A percentile compares a stretch with the other conserved stretches of the same genome.
Conservation (phyloP, 1,140 invertebrate genomes). For the Drosophila melanica region DNA sequence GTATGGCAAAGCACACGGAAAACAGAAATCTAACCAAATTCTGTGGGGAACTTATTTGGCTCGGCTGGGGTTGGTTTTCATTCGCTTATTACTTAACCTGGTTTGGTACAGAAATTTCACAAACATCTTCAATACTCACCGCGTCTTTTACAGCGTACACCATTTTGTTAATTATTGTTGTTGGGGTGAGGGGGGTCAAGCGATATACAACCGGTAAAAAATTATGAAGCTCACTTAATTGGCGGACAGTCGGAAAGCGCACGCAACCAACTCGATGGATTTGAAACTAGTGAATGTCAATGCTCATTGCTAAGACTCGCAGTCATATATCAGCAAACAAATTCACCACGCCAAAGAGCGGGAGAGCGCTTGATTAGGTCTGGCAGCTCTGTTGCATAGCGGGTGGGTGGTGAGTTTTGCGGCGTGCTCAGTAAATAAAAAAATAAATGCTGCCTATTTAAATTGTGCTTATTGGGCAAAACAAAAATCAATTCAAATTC, state of each 20-base stretch:
- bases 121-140: constrained; percentile 53
- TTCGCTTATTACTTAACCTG: constrained; percentile 42
- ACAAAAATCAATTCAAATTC: too few species aligned
- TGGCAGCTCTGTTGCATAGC: background rate
- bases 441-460: too few species aligned
- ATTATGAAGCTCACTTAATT: constrained; percentile 67
- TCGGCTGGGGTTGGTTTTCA: constrained; percentile 16
- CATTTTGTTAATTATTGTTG: constrained; percentile 59
- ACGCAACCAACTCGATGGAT: constrained; percentile 45
- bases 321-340: constrained; percentile 8
- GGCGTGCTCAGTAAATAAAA: background rate
- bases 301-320: constrained; percentile 16
- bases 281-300: constrained; percentile 41
- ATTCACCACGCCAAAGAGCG: constrained; percentile 21
- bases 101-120: constrained; percentile 3
- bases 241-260: constrained; percentile 25
- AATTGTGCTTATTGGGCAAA: too few species aligned
- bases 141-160: constrained; percentile 72
- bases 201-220: constrained; percentile 54
- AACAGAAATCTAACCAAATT: constrained; percentile 22
- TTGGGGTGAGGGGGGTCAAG: constrained; percentile 12
- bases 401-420: background rate
- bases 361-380: background rate
- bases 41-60: constrained; percentile 3
- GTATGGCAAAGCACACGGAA: constrained; percentile 31